These are phyloP conservation scores for Cotesia vestalis DNA, from an alignment of 1,140 invertebrate genomes.

Conservation along the genomic window DNA sequence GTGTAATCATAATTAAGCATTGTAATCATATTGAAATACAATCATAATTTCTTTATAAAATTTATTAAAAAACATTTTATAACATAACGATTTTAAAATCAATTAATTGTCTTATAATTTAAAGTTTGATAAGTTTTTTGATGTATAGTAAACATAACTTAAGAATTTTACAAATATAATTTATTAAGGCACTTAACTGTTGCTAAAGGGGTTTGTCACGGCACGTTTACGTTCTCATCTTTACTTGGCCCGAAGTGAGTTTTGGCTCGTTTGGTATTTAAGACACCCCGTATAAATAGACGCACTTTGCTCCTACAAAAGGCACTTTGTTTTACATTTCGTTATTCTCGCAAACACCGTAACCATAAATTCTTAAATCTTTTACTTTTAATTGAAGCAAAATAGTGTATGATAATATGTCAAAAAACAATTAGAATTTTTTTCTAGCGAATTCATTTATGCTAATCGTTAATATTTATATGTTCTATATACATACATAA, in stretches of 20 bases:
- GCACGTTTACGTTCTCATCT: constrained; percentile 54
- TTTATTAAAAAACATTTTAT: no score
- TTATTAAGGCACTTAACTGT: constrained; percentile 59
- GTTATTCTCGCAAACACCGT: neutral
- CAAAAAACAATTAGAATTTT: no score
- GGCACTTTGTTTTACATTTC: constrained; percentile 52
- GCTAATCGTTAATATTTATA: neutral
- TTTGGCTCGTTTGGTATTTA: constrained; percentile 55
- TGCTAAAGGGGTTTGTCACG: constrained; percentile 53
- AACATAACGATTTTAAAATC: no score
- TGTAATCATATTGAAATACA: no score
- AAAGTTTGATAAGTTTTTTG: constrained; percentile 1
- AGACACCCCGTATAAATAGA: constrained; percentile 57
- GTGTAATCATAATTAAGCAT: no score
- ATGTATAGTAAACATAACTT: constrained; percentile 13
- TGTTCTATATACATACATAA: neutral
- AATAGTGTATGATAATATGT: constrained; percentile 7
- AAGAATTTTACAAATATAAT: constrained; percentile 44
- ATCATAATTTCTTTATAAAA: no score
- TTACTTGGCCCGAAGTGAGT: constrained; percentile 43
- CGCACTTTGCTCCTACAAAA: constrained; percentile 57
- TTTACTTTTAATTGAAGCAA: neutral
- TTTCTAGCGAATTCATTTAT: no score
- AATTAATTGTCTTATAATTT: constrained; percentile 1
- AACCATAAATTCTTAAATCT: constrained; percentile 22